These are phyloP conservation scores for Ophion slaviceki DNA, from an alignment of 2,888 invertebrate genomes.

Conservation along the genomic window DNA sequence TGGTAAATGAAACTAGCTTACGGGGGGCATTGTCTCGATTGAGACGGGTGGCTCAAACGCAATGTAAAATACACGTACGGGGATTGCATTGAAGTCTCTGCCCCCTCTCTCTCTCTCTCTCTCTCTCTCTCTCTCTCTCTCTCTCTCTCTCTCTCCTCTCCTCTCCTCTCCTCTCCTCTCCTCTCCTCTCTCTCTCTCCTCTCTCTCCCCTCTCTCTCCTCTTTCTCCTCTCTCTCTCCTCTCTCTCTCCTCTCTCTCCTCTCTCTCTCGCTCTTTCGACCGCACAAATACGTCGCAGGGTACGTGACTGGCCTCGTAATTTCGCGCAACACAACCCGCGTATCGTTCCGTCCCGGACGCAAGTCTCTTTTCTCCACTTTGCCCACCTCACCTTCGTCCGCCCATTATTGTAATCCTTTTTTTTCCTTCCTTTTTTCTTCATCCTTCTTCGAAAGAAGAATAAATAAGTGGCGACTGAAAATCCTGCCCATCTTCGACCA, in stretches of 20 bases:
- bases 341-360: slow-evolving; percentile 21
- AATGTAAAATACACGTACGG: slow-evolving; percentile 29
- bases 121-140: no score
- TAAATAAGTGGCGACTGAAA: no score
- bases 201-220: no score
- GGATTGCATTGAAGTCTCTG: slow-evolving; percentile 10
- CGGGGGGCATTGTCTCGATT: slow-evolving; percentile 31
- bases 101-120: no score
- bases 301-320: slow-evolving; percentile 72
- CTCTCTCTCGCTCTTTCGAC: background rate
- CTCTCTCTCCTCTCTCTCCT: no score
- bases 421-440: background rate
- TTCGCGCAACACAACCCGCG: slow-evolving; percentile 3
- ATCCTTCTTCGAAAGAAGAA: no score
- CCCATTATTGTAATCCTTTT: background rate
- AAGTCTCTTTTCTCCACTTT: slow-evolving; percentile 14
- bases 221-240: no score
- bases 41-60: slow-evolving; percentile 5
- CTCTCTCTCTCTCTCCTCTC: no score
- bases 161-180: no score
- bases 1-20: slow-evolving; percentile 31
- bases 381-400: background rate
- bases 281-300: slow-evolving; percentile 57
- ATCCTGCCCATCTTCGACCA: no score
- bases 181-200: no score